phyloP scores from a whole-genome alignment of 53 echinoderm and acorn worm species.

The Antedon mediterranea region DNA sequence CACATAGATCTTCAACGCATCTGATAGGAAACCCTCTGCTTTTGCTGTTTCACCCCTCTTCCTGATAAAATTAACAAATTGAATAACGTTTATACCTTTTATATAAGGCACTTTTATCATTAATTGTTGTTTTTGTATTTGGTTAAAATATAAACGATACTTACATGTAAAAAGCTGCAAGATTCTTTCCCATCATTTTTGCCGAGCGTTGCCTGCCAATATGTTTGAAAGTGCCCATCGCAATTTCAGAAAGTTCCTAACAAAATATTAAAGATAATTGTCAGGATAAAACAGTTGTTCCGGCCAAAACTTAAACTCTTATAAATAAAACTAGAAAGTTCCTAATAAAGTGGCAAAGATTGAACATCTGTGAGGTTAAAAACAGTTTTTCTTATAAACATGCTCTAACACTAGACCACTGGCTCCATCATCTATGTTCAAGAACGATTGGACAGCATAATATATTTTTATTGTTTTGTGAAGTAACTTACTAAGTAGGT shows the following conservation, averaged over 20 bases:
- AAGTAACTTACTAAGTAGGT: constrained; percentile 86
- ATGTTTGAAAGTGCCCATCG: constrained; percentile 97
- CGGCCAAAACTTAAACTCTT: no score
- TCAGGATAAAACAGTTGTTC: no score
- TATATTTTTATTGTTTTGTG: no score
- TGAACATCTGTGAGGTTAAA: no score
- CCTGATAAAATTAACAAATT: constrained; percentile 42
- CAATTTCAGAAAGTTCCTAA: constrained; percentile 86
- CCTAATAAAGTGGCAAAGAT: no score
- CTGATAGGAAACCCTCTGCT: constrained; percentile 76
- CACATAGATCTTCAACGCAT: constrained; percentile 73
- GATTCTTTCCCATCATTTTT: constrained; percentile 59
- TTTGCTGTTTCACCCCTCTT: constrained; percentile 68
- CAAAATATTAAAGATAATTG: no score
- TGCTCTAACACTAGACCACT: no score
- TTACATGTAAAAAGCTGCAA: constrained; percentile 90
- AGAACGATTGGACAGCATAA: no score
- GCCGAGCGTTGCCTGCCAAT: constrained; percentile 85
- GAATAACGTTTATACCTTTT: neutral
- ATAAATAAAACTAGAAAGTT: no score
- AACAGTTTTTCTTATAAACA: no score
- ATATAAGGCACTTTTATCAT: neutral
- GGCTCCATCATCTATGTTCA: no score
- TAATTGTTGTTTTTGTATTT: neutral
- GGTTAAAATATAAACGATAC: constrained; percentile 10